Evolutionary conservation across 2,797 vertebrate genomes (phyloP).

Genomic region (Picus viridis): DNA sequence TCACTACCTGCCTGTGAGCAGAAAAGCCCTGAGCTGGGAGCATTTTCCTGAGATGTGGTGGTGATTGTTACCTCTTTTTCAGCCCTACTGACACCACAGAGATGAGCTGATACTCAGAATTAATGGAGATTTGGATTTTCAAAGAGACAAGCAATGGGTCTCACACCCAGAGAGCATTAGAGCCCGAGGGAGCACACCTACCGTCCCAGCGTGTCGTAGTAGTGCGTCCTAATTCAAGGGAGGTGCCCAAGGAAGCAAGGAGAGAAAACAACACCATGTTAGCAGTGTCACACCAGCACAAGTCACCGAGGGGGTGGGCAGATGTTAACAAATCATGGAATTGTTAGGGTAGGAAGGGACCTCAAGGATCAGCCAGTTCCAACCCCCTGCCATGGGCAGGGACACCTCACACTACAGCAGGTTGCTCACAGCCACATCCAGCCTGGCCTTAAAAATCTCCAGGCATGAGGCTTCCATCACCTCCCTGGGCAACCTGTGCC

Average conservation of each 20-base stretch:
- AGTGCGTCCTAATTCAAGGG: conserved; percentile 80
- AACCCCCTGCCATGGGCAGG: too few relatives aligned
- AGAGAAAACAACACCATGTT: conserved; percentile 51
- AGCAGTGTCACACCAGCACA: conserved; percentile 26
- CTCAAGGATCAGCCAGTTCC: too few relatives aligned
- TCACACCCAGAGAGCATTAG: background rate
- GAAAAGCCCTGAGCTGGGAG: background rate
- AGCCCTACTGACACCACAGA: background rate
- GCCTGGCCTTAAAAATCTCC: too few relatives aligned
- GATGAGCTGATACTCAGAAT: background rate
- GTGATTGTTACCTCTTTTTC: background rate
- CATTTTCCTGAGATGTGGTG: background rate
- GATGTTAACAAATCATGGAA: background rate
- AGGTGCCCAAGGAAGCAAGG: conserved; percentile 65
- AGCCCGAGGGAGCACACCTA: conserved; percentile 70
- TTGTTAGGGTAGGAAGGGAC: too few relatives aligned
- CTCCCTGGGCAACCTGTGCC: too few relatives aligned
- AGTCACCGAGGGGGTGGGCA: background rate
- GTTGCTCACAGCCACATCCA: too few relatives aligned
- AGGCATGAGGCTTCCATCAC: too few relatives aligned
- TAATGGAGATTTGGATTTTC: background rate
- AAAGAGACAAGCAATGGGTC: background rate
- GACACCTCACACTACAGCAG: too few relatives aligned
- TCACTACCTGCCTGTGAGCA: background rate
- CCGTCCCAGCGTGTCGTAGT: conserved; percentile 85